These are phyloP conservation scores for Eueremaeus valkanovi DNA, from an alignment of 2,888 invertebrate species.

Conservation along the genomic window DNA sequence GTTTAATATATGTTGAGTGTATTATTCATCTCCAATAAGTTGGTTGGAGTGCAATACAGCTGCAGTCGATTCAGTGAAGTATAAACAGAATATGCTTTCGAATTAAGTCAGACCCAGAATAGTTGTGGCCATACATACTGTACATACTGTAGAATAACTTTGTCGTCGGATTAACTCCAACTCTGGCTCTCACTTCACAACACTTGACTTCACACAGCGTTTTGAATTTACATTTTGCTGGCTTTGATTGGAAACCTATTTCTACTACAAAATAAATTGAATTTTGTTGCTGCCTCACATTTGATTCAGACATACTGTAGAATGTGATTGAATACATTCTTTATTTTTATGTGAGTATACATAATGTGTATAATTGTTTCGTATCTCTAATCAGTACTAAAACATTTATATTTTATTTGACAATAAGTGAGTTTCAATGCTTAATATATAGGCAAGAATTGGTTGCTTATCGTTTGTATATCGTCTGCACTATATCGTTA, in stretches of 20 bases:
- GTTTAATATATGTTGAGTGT: background rate
- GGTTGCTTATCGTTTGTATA: background rate
- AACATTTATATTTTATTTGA: slow-evolving; percentile 32
- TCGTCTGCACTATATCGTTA: slow-evolving; percentile 1
- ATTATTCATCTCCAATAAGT: too few species aligned
- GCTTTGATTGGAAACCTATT: background rate
- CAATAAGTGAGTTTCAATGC: slow-evolving; percentile 34
- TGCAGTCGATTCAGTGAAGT: background rate
- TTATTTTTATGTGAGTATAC: slow-evolving; percentile 6
- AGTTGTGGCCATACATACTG: background rate
- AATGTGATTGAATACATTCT: too few species aligned
- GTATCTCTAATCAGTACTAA: background rate
- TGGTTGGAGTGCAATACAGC: slow-evolving; percentile 4
- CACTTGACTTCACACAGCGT: slow-evolving; percentile 26
- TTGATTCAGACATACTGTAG: too few species aligned
- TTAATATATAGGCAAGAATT: background rate
- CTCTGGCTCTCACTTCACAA: background rate
- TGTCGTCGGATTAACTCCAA: slow-evolving; percentile 11
- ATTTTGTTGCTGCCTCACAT: too few species aligned
- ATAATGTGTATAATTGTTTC: too few species aligned
- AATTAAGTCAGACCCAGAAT: slow-evolving; percentile 13
- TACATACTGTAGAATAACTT: background rate
- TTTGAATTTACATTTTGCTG: background rate
- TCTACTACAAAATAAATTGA: too few species aligned
- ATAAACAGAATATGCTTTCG: slow-evolving; percentile 7